Base-by-base conservation (phyloP, 2,888 invertebrate species). In the Lampropteryx suffumata region DNA sequence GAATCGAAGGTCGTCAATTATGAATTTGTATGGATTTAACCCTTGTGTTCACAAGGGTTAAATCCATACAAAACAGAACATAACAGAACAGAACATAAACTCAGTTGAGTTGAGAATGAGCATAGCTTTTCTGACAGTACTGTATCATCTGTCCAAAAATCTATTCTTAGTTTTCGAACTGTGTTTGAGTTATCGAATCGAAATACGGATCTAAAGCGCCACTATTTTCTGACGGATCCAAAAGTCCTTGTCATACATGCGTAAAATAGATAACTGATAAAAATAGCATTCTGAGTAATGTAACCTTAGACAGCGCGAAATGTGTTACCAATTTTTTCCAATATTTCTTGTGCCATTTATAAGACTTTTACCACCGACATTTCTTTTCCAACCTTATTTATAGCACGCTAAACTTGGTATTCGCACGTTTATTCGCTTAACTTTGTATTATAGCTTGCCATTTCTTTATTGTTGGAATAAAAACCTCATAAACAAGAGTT, bases 221-320 rank as follows among this genome's bases (percentile, higher is more conserved):
- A n/a, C n/a, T n/a, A 7, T 30, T 30, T 1, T 7, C 13, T 7
- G 7, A 13, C 7, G 2, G 7, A 13, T 32, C 4, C 5, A 11
- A 28, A 8, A 3, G 3, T 3, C 11, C 4, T 29, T n/a, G n/a
- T n/a, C n/a, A 4, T 29, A 29, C 1, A 11, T 8, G 7, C 2
- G 10, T 28, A 6, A 39, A 28, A n/a, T 14, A 28, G 14, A 27
- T n/a, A 17, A 27, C 13, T 21, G 27, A 34, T 28, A 21, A 35
- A 35, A 13, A 37, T 45, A 45, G 26, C 37, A 26, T 32, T 32
- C 10, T 44, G 29, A 39, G 28, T 39, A 9, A 27, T 34, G 26
- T 14, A 33, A 34, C 39, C 44, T 44, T 40, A 26, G 7, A 9
- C 11, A 34, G 44, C 39, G 50, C 34, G 24, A 50, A 50, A 27